Conservation (phyloP, 1,140 invertebrate species). For the Atta texana region DNA sequence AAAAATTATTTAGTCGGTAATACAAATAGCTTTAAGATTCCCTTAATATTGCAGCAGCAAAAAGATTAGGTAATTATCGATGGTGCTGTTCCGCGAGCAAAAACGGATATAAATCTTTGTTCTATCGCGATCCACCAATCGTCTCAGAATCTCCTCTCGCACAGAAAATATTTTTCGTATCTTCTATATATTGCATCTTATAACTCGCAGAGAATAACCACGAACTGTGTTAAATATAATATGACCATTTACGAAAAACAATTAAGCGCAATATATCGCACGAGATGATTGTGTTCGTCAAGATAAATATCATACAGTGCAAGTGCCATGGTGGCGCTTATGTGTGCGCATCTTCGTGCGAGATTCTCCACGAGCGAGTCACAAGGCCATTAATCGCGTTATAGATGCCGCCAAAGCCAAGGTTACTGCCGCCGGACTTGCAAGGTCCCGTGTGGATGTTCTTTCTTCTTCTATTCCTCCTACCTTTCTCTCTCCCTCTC, state of each 20-base stretch:
- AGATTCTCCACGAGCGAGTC: conserved; percentile 17
- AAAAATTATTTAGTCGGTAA: too few relatives aligned
- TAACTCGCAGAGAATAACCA: neutral
- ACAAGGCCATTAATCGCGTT: conserved; percentile 74
- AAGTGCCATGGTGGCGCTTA: neutral
- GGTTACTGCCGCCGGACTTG: conserved; percentile 67
- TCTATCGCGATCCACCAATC: neutral
- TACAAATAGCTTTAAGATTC: neutral
- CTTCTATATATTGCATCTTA: conserved; percentile 26
- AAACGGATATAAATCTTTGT: conserved; percentile 40
- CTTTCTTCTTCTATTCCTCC: neutral
- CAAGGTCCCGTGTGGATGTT: conserved; percentile 45
- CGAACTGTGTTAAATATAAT: conserved; percentile 19
- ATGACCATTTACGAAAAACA: conserved; percentile 70
- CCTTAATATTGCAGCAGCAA: conserved; percentile 16
- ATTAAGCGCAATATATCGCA: conserved; percentile 65
- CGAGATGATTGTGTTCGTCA: neutral
- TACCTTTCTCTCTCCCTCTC: neutral
- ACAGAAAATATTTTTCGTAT: neutral
- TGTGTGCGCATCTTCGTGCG: conserved; percentile 17
- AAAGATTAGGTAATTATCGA: conserved; percentile 44
- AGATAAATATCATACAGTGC: neutral
- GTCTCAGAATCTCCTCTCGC: neutral
- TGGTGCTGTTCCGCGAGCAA: neutral
- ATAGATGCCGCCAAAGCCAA: conserved; percentile 76